Evolutionary conservation across 1,140 invertebrate genomes (phyloP).

Genomic region (Oscheius sp.): DNA sequence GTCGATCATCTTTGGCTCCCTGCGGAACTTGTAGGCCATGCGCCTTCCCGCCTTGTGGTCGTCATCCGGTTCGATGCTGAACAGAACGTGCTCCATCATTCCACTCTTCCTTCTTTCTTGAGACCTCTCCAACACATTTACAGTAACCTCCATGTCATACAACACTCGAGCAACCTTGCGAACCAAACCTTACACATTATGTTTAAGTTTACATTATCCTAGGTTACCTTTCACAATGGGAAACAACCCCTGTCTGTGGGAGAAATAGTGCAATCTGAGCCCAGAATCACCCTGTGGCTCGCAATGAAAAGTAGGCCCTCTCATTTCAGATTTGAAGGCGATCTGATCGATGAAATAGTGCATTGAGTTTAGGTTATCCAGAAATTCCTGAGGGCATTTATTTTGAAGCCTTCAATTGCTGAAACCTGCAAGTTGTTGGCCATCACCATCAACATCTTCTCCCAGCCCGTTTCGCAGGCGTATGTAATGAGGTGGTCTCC

Average conservation of each 20-base stretch:
- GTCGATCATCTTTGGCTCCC: background rate
- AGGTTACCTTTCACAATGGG: slow-evolving; percentile 26
- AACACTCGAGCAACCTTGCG: slow-evolving; percentile 26
- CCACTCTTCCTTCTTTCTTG: slow-evolving; percentile 36
- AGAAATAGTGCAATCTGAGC: slow-evolving; percentile 39
- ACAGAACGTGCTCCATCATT: slow-evolving; percentile 42
- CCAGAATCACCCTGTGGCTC: slow-evolving; percentile 30
- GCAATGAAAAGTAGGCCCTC: slow-evolving; percentile 40
- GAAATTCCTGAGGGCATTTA: slow-evolving; percentile 43
- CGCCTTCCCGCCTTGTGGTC: slow-evolving; percentile 27
- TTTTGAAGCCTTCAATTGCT: background rate
- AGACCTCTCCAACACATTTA: slow-evolving; percentile 31
- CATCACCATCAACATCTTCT: slow-evolving; percentile 38
- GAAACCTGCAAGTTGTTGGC: slow-evolving; percentile 36
- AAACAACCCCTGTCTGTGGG: slow-evolving; percentile 33
- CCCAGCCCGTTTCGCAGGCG: slow-evolving; percentile 41
- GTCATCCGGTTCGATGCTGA: slow-evolving; percentile 37
- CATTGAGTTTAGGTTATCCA: slow-evolving; percentile 44
- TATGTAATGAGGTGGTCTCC: slow-evolving; percentile 38
- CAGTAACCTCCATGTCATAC: slow-evolving; percentile 39
- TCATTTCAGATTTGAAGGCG: slow-evolving; percentile 41
- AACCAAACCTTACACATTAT: slow-evolving; percentile 7
- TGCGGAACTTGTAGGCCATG: slow-evolving; percentile 27
- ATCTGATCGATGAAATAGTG: slow-evolving; percentile 46
- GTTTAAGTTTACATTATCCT: background rate